phyloP scores from a whole-genome alignment of 2,113 vertebrate species.

The Regulus satrapa region DNA sequence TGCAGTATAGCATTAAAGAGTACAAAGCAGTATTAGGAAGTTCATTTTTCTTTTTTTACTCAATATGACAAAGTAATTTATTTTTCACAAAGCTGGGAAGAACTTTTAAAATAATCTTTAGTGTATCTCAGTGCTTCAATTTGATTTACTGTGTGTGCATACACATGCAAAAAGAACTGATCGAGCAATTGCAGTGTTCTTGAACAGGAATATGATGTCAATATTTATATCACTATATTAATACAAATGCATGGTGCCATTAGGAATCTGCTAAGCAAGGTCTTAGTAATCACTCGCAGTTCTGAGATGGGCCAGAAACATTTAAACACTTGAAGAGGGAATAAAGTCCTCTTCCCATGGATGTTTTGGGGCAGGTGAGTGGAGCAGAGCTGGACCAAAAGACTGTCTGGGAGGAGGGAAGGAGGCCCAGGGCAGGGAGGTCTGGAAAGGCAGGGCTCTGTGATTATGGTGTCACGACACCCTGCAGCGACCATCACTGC shows the following conservation, averaged over 20 bases:
- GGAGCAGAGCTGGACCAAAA: not conserved
- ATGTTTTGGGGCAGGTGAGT: not conserved
- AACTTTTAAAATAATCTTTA: not conserved
- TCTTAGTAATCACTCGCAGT: not conserved
- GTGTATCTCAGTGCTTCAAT: not conserved
- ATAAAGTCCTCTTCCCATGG: not conserved
- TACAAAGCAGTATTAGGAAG: not conserved
- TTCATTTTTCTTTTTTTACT: not conserved
- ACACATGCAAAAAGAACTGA: not conserved
- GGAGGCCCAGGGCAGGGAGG: not conserved
- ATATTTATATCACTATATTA: not conserved
- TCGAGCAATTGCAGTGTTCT: not conserved
- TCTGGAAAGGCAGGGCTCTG: not conserved
- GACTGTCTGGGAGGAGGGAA: not conserved
- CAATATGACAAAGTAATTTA: not conserved
- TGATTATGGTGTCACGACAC: not conserved
- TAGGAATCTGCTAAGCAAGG: not conserved
- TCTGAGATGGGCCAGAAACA: not conserved
- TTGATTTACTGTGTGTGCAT: not conserved
- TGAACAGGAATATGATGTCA: not conserved
- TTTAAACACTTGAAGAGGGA: not conserved
- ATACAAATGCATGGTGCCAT: not conserved
- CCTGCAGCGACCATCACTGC: fast-evolving
- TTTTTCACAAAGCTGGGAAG: not conserved
- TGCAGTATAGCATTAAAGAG: not conserved